phyloP scores from a whole-genome alignment of 2,888 invertebrate species.

The Harpagoxenus sublaevis region DNA sequence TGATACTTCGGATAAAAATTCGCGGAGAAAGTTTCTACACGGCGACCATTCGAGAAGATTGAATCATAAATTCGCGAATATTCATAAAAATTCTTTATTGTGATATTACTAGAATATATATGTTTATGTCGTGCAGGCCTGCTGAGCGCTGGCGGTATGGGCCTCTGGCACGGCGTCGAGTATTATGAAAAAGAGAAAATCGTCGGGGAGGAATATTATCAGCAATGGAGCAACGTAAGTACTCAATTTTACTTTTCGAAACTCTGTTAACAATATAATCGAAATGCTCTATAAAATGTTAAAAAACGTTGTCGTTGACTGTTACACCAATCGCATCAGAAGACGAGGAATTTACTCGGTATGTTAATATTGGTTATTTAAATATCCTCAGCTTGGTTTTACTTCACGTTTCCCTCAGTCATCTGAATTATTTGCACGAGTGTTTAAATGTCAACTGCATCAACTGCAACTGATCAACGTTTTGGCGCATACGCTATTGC shows the following conservation, averaged over 20 bases:
- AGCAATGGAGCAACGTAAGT: conserved; percentile 96
- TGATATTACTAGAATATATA: conserved; percentile 12
- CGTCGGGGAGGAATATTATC: conserved; percentile 96
- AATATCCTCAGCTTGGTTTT: not conserved
- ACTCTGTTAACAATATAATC: not conserved
- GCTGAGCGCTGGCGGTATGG: conserved; percentile 97
- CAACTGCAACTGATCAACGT: not conserved
- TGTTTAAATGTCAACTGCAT: conserved; percentile 9
- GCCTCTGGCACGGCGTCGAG: conserved; percentile 98
- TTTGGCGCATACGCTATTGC: not conserved
- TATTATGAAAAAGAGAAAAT: conserved; percentile 98
- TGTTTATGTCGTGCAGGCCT: conserved; percentile 88
- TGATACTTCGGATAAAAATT: too few relatives aligned
- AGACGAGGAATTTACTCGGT: not conserved
- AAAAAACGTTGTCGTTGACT: not conserved
- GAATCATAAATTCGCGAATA: not conserved
- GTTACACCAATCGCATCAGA: not conserved
- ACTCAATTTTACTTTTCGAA: conserved; percentile 4
- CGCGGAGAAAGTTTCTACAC: not conserved
- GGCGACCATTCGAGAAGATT: not conserved
- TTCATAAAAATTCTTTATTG: conserved; percentile 1
- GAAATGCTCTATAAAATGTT: not conserved
- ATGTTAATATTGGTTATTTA: conserved; percentile 2
- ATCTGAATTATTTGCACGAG: not conserved
- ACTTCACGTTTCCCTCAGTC: not conserved